phyloP scores from a whole-genome alignment of 2,113 vertebrate species.

The Edolisoma coerulescens region DNA sequence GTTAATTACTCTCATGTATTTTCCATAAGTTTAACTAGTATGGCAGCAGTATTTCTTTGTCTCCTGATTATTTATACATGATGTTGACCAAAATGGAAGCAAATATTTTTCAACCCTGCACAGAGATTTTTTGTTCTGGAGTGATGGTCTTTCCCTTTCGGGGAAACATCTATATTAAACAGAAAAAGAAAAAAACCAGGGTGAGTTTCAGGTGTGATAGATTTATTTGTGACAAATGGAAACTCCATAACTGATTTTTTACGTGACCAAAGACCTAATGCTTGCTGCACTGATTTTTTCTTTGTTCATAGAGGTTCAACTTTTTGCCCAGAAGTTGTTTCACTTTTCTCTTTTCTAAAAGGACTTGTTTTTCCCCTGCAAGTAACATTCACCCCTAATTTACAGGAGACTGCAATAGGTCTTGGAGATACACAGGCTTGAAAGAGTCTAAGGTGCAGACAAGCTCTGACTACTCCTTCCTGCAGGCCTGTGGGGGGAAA shows the following conservation, averaged over 20 bases:
- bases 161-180: not conserved
- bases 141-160: not conserved
- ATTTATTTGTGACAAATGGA: not conserved
- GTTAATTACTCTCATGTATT: not conserved
- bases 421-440: not conserved
- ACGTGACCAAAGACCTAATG: not conserved
- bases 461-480: not conserved
- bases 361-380: rapidly evolving
- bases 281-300: not conserved
- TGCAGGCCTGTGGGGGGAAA: rapidly evolving
- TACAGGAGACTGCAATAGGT: not conserved
- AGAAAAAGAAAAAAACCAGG: not conserved
- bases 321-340: not conserved
- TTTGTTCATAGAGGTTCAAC: not conserved
- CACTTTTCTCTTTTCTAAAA: not conserved
- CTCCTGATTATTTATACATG: not conserved
- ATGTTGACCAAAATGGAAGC: not conserved
- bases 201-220: not conserved
- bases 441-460: not conserved
- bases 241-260: not conserved
- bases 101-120: not conserved
- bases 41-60: not conserved
- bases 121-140: not conserved
- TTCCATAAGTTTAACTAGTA: not conserved
- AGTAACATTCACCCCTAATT: not conserved